A percentile compares a stretch with the other conserved stretches of the same genome.
Evolutionary conservation across 2,888 invertebrate genomes (phyloP).

Genomic region (Athalia circularis): DNA sequence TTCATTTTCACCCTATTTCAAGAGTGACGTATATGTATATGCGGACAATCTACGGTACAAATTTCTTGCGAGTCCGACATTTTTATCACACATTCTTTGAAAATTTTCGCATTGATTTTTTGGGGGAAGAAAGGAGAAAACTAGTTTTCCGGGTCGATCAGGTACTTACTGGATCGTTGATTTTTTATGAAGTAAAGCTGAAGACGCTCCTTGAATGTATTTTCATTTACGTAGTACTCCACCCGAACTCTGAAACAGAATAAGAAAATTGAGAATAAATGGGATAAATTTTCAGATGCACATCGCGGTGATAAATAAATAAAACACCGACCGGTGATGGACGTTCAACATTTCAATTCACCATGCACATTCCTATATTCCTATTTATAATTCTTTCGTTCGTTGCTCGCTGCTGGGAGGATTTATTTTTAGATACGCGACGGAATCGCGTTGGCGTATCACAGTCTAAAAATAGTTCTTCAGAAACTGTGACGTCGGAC

Average conservation of each 20-base stretch:
- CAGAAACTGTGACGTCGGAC: no score
- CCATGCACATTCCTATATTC: no score
- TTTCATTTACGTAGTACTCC: constrained; percentile 99
- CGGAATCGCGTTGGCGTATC: constrained; percentile 26
- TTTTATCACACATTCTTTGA: not conserved
- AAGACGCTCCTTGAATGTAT: constrained; percentile 98
- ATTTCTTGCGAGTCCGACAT: no score
- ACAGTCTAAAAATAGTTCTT: constrained; percentile 1
- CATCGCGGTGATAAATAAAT: not conserved
- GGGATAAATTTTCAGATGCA: no score
- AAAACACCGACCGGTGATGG: not conserved
- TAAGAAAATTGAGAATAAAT: constrained; percentile 38
- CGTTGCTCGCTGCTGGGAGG: not conserved
- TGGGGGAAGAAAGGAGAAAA: not conserved
- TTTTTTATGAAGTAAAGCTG: constrained; percentile 99
- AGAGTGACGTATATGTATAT: not conserved
- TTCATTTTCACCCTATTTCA: constrained; percentile 40
- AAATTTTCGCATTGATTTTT: not conserved
- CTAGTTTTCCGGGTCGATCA: no score
- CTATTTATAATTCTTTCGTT: no score
- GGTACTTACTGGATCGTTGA: constrained; percentile 99
- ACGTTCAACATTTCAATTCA: no score
- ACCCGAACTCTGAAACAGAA: constrained; percentile 95
- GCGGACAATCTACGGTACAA: not conserved
- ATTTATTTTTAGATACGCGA: constrained; percentile 13